Evolutionary conservation across 1,140 invertebrate genomes (phyloP).

Genomic region (Sycophila sp.): DNA sequence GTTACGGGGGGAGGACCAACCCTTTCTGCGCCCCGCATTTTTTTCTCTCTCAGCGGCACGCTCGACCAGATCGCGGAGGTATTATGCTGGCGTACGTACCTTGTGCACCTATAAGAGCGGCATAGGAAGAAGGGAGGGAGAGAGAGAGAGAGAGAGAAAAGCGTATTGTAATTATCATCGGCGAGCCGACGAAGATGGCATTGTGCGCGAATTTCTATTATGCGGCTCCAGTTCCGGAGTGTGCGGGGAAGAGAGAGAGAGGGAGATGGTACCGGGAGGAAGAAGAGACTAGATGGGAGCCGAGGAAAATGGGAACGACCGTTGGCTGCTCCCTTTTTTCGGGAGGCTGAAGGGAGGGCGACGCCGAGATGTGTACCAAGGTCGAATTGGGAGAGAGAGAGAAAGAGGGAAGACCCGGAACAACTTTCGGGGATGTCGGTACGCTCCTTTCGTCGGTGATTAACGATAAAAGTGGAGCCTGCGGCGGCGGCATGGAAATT

Average conservation of each 20-base stretch:
- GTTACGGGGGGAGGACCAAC: too few relatives aligned
- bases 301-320: constrained; percentile 45
- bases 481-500: too few relatives aligned
- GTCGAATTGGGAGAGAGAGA: neutral
- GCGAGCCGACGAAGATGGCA: neutral
- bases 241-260: constrained; percentile 1
- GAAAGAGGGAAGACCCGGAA: neutral
- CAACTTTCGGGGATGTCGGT: neutral
- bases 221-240: constrained; percentile 18
- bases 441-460: neutral
- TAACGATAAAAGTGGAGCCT: constrained; percentile 24
- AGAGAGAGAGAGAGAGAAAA: neutral
- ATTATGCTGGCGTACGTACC: too few relatives aligned
- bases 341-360: too few relatives aligned
- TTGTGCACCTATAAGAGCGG: too few relatives aligned
- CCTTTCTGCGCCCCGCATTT: neutral
- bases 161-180: constrained; percentile 31
- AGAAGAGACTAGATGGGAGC: constrained; percentile 7
- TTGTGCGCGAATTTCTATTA: constrained; percentile 22
- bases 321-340: constrained; percentile 38
- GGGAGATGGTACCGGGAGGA: neutral
- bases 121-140: neutral
- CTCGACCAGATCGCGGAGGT: neutral
- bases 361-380: too few relatives aligned
- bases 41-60: neutral